Evolutionary conservation across 2,888 invertebrate genomes (phyloP).

Genomic region (Cosmopolites sordidus): DNA sequence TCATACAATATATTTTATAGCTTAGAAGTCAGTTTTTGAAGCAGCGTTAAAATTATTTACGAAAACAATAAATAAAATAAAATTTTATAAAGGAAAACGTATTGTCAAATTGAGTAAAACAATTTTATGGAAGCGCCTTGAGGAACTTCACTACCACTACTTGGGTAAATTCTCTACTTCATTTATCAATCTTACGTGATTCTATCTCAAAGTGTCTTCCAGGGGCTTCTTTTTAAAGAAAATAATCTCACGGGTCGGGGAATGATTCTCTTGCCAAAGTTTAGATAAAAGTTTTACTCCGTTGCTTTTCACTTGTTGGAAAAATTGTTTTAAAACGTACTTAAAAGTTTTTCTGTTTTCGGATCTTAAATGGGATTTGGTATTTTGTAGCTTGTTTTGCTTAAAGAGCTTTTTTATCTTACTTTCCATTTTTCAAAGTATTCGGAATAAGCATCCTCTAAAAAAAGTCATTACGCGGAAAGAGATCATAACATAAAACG

Average conservation of each 20-base stretch:
- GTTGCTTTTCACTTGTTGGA: conserved; percentile 5
- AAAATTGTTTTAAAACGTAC: conserved; percentile 9
- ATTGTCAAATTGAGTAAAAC: conserved; percentile 5
- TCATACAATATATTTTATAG: too few species aligned
- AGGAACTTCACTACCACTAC: conserved; percentile 3
- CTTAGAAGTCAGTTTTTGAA: too few species aligned
- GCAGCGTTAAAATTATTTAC: too few species aligned
- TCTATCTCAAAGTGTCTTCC: conserved; percentile 8
- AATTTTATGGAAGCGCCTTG: conserved; percentile 1
- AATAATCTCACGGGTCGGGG: conserved; percentile 8
- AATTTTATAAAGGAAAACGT: not conserved
- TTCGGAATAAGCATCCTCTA: too few species aligned
- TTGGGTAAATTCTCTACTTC: conserved; percentile 11
- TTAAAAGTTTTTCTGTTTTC: conserved; percentile 7
- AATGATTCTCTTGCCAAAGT: conserved; percentile 8
- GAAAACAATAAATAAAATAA: not conserved
- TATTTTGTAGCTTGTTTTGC: conserved; percentile 1
- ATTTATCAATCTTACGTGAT: conserved; percentile 27
- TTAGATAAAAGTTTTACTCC: conserved; percentile 9
- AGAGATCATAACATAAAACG: too few species aligned
- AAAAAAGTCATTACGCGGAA: too few species aligned
- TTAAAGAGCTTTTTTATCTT: not conserved
- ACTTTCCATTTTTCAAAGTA: not conserved
- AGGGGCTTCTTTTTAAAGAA: conserved; percentile 6
- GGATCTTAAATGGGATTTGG: conserved; percentile 2